phyloP scores from a whole-genome alignment of 2,113 vertebrate genomes.

The Phyllostomus hastatus region DNA sequence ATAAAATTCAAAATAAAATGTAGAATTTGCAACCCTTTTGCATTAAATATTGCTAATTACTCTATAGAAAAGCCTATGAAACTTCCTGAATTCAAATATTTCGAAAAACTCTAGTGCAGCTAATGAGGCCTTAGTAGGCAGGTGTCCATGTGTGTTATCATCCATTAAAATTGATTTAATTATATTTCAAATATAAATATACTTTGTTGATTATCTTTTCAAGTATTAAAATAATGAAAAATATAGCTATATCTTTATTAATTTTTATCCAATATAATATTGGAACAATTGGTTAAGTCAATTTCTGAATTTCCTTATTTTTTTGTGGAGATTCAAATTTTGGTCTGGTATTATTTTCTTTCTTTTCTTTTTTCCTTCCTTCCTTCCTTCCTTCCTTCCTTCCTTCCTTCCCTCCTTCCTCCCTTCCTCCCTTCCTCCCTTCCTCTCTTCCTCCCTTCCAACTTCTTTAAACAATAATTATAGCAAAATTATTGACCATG shows the following conservation, averaged over 20 bases:
- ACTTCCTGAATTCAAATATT: neutral
- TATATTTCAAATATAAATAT: neutral
- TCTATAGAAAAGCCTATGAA: neutral
- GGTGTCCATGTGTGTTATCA: neutral
- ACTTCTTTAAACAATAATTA: neutral
- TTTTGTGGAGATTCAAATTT: neutral
- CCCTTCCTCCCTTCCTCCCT: too few relatives aligned
- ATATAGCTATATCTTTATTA: neutral
- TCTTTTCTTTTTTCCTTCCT: neutral
- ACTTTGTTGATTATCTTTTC: neutral
- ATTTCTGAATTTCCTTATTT: neutral
- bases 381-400: neutral
- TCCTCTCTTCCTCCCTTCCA: too few relatives aligned
- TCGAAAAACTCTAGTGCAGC: neutral
- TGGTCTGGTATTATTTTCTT: neutral
- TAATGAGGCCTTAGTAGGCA: neutral
- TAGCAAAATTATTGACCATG: neutral
- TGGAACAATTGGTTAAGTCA: neutral
- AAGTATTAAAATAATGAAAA: neutral
- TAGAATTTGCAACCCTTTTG: neutral
- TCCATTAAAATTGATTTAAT: neutral
- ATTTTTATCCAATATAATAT: neutral
- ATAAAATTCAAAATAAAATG: neutral
- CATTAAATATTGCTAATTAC: neutral
- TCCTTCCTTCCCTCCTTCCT: neutral